These are phyloP conservation scores for Heliconius congener DNA, from an alignment of 1,140 invertebrate species.

Conservation along the genomic window DNA sequence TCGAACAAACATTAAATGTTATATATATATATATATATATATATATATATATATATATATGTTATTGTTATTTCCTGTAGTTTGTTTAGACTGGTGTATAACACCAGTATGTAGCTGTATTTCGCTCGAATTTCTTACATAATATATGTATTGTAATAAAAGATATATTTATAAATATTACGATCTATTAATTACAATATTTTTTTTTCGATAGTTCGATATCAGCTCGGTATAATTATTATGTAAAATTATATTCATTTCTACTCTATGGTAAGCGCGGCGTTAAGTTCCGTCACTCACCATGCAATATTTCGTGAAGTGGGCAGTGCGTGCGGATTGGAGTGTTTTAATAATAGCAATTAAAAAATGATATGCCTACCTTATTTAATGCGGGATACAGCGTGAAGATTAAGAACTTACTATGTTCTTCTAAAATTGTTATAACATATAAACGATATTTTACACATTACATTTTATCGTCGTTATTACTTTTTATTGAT, in stretches of 20 bases:
- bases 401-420: too few relatives aligned
- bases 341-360: neutral
- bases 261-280: too few relatives aligned
- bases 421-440: neutral
- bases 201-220: neutral
- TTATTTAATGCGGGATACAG: too few relatives aligned
- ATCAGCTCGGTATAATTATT: neutral
- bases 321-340: neutral
- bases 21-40: conserved; percentile 8
- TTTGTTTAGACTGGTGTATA: conserved; percentile 41
- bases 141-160: too few relatives aligned
- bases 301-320: neutral
- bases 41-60: conserved; percentile 1
- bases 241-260: neutral
- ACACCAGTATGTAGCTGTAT: conserved; percentile 39
- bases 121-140: conserved; percentile 49
- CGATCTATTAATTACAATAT: too few relatives aligned
- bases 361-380: too few relatives aligned
- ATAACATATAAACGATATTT: too few relatives aligned
- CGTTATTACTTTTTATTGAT: too few relatives aligned
- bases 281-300: too few relatives aligned
- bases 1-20: conserved; percentile 44
- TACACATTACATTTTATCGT: too few relatives aligned
- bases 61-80: conserved; percentile 49
- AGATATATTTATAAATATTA: too few relatives aligned